Conservation (phyloP, 2,113 vertebrate genomes). For the Monopterus albus region DNA sequence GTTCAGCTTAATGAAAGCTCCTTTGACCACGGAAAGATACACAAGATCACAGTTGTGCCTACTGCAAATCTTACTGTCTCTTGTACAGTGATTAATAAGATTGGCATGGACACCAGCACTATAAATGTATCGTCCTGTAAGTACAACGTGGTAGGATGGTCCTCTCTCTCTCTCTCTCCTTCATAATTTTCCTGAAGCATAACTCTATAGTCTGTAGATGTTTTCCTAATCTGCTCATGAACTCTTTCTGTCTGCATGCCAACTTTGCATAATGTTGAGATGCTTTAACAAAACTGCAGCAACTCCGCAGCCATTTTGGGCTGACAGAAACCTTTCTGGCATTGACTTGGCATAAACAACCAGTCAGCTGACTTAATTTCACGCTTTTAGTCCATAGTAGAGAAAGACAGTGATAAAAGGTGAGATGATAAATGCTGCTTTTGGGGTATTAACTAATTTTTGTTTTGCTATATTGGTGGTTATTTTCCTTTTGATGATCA, state of each 20-base stretch:
- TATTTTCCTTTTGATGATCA: slow-evolving; percentile 6
- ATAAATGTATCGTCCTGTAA: slow-evolving; percentile 93
- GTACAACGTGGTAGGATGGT: slow-evolving; percentile 70
- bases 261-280: slow-evolving; percentile 18
- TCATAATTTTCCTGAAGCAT: not conserved
- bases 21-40: no score
- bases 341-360: not conserved
- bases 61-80: slow-evolving; percentile 90
- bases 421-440: not conserved
- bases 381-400: not conserved
- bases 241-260: slow-evolving; percentile 66
- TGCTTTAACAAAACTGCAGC: no score
- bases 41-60: no score
- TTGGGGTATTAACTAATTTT: not conserved
- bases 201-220: slow-evolving; percentile 21
- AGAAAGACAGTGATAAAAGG: not conserved
- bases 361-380: not conserved
- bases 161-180: slow-evolving; percentile 5
- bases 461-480: not conserved
- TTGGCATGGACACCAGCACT: slow-evolving; percentile 84
- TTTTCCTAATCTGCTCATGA: slow-evolving; percentile 34
- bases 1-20: no score
- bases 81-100: slow-evolving; percentile 90
- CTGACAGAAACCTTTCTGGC: no score
- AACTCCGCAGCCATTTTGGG: not conserved